Conservation (phyloP, 2,113 vertebrate species). For the Rhea pennata region DNA sequence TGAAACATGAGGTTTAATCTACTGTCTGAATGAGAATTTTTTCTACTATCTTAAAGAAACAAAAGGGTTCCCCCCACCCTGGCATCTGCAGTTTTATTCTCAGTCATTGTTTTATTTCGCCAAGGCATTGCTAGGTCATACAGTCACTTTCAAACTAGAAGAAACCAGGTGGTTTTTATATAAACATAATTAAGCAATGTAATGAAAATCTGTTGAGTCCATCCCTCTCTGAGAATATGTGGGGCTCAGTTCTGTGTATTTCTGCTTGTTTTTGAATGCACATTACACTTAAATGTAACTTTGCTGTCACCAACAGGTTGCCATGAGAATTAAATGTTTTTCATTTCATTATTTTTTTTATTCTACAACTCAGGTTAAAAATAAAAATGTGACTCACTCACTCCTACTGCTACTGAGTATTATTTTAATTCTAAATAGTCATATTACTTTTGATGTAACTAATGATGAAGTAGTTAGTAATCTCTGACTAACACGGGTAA, state of each 20-base stretch:
- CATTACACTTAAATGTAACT: constrained; percentile 53
- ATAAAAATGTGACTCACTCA: neutral
- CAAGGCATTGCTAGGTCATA: constrained; percentile 57
- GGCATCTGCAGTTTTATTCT: constrained; percentile 45
- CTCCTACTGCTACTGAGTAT: neutral
- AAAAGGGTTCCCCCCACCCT: neutral
- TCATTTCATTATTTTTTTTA: neutral
- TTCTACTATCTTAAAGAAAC: constrained; percentile 20
- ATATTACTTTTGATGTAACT: neutral
- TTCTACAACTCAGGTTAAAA: constrained; percentile 47
- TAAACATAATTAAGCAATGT: constrained; percentile 76
- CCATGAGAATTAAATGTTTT: constrained; percentile 66
- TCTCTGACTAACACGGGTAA: neutral
- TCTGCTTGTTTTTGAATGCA: constrained; percentile 16
- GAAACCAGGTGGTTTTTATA: constrained; percentile 72
- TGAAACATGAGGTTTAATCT: neutral
- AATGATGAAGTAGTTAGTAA: neutral
- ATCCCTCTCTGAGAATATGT: constrained; percentile 64
- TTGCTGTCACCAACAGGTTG: constrained; percentile 83
- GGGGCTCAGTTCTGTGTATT: constrained; percentile 14
- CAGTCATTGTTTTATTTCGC: constrained; percentile 41
- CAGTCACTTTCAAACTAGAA: constrained; percentile 65
- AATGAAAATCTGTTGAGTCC: constrained; percentile 75
- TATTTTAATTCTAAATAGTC: neutral
- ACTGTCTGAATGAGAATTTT: neutral